Evolutionary conservation across 2,888 invertebrate genomes (phyloP), one percentile per base, ranked within the genome.

Genomic region (Homarus gammarus): DNA sequence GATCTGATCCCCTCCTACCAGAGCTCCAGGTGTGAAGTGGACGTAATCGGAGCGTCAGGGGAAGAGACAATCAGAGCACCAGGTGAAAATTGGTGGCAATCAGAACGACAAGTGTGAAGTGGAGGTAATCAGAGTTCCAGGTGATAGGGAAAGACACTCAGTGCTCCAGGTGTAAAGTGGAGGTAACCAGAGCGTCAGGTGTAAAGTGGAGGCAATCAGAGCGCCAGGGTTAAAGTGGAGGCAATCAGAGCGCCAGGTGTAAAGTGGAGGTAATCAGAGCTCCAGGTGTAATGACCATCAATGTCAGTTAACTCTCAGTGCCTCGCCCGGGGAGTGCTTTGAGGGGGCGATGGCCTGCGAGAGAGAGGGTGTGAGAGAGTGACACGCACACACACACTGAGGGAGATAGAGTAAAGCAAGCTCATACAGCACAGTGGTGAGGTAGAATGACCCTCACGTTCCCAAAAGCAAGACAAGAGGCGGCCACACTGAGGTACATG

Each of bases 141-240:
- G n/a, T n/a, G n/a, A n/a, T n/a, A n/a, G n/a, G n/a, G n/a, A n/a
- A n/a, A n/a, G n/a, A n/a, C 56, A 22, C 18, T 22, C 40, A n/a
- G 38, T 18, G 18, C 70, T 15, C 6, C 31, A 70, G 38, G n/a
- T 73, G 73, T 38, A 38, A 73, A 40, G 73, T 40, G 22, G 33
- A 73, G 31, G n/a, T 22, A 73, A 22, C 2, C 40, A n/a, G 38
- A 31, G 18, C 70, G 33, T 2, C 31, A 70, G 38, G n/a, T 73
- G 73, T 38, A 38, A 73, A 40, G 73, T 40, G 22, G 33, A 73
- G 31, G n/a, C 38, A 73, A n/a, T 36, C 73, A 73, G 56, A 22
- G 22, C 56, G 56, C 18, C 56, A n/a, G n/a, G n/a, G n/a, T n/a
- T n/a, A n/a, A n/a, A n/a, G n/a, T n/a, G n/a, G n/a, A n/a, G n/a